phyloP scores from a whole-genome alignment of 1,140 invertebrate genomes.

The Panagrolaimus sp. region DNA sequence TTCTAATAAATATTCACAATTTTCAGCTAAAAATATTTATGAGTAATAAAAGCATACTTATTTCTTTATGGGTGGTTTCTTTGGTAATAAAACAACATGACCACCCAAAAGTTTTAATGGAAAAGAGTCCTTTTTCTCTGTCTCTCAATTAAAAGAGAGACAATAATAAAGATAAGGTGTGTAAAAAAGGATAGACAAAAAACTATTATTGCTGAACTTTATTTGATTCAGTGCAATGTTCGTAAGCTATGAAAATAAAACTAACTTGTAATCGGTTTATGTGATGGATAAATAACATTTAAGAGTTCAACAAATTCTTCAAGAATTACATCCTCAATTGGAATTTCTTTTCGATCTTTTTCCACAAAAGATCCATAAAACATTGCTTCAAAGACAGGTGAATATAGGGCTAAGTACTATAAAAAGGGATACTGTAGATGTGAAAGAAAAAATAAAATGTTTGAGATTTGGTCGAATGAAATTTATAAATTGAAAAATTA shows the following conservation, averaged over 20 bases:
- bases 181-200: no score
- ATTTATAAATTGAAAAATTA: no score
- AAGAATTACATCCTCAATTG: slow-evolving; percentile 42
- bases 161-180: no score
- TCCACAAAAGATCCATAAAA: slow-evolving; percentile 44
- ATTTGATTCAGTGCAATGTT: slow-evolving; percentile 1
- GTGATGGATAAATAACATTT: slow-evolving; percentile 48
- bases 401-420: slow-evolving; percentile 49
- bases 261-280: slow-evolving; percentile 43
- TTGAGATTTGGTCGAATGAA: no score
- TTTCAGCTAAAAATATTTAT: slow-evolving; percentile 43
- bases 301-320: slow-evolving; percentile 49
- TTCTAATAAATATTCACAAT: slow-evolving; percentile 50
- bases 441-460: slow-evolving; percentile 4
- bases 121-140: no score
- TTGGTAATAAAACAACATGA: no score
- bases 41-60: background rate
- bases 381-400: slow-evolving; percentile 49
- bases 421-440: slow-evolving; percentile 19
- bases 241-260: slow-evolving; percentile 9
- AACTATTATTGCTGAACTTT: background rate
- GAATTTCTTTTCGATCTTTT: slow-evolving; percentile 42
- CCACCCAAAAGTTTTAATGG: no score
- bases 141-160: no score
- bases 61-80: no score